phyloP scores from a whole-genome alignment of 2,797 vertebrate species.

The Echeneis naucrates region DNA sequence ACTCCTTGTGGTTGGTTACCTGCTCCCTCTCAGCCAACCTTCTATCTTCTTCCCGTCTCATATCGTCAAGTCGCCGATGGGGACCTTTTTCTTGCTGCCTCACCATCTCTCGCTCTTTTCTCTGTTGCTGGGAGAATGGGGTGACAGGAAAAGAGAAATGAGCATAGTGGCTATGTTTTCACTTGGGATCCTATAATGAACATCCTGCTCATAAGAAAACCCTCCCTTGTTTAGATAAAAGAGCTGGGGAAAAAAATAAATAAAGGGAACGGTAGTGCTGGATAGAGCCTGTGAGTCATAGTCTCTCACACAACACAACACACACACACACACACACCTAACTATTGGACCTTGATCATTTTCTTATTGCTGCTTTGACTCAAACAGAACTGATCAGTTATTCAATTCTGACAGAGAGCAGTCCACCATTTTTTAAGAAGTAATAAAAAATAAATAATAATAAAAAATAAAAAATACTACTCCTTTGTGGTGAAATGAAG shows the following conservation, averaged over 20 bases:
- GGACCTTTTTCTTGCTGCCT: conserved; percentile 95
- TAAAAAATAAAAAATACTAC: no score
- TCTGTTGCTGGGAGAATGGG: conserved; percentile 89
- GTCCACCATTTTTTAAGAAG: conserved; percentile 20
- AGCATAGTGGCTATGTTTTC: conserved; percentile 60
- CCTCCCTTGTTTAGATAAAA: conserved; percentile 39
- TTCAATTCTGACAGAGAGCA: conserved; percentile 28
- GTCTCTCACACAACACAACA: no score
- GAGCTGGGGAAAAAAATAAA: conserved; percentile 21
- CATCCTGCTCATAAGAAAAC: conserved; percentile 40
- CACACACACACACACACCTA: conserved; percentile 21
- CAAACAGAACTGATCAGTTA: conserved; percentile 24
- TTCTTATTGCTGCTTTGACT: conserved; percentile 36
- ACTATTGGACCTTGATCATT: conserved; percentile 41
- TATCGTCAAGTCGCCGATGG: conserved; percentile 91
- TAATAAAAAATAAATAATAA: no score
- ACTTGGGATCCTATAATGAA: conserved; percentile 46
- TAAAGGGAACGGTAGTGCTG: conserved; percentile 28
- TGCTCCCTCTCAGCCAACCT: conserved; percentile 92
- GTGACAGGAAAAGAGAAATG: conserved; percentile 68
- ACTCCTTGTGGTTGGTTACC: conserved; percentile 83
- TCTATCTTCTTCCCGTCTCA: conserved; percentile 92
- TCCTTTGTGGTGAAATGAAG: conserved; percentile 42
- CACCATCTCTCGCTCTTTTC: conserved; percentile 92
- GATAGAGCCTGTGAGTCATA: conserved; percentile 55